Percentiles rank a stretch among this genome's conserved stretches.
Conservation (phyloP, 1,140 invertebrate genomes). For the Melitaea cinxia region DNA sequence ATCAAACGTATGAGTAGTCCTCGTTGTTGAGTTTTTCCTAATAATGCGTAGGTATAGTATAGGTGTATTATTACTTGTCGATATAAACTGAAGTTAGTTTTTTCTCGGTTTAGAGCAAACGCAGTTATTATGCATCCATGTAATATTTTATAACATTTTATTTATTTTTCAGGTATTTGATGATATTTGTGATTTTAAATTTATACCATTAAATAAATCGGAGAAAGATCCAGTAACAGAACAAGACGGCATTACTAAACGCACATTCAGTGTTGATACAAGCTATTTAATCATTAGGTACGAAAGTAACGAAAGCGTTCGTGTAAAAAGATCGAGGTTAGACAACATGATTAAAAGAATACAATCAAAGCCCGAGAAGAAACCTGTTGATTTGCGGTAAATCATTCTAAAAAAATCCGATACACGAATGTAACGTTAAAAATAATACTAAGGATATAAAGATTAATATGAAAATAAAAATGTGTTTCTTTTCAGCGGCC, state of each 20-base stretch:
- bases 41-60: too few relatives aligned
- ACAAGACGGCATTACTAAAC: constrained; percentile 50
- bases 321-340: constrained; percentile 46
- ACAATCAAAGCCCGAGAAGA: constrained; percentile 53
- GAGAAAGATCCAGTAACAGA: constrained; percentile 29
- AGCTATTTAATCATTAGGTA: constrained; percentile 62
- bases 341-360: constrained; percentile 48
- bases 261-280: constrained; percentile 50
- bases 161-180: constrained; percentile 46
- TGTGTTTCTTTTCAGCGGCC: constrained; percentile 53
- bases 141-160: background rate
- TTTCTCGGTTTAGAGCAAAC: too few relatives aligned
- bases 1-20: too few relatives aligned
- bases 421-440: background rate
- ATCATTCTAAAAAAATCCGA: background rate
- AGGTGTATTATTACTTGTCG: too few relatives aligned
- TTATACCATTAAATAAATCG: constrained; percentile 45
- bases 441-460: background rate
- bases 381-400: constrained; percentile 65
- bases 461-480: background rate
- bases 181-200: constrained; percentile 58
- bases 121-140: too few relatives aligned
- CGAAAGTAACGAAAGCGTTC: constrained; percentile 45
- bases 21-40: too few relatives aligned
- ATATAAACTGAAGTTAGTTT: too few relatives aligned